Evolutionary conservation across 2,113 vertebrate genomes (phyloP).

Genomic region (Kryptolebias marmoratus): DNA sequence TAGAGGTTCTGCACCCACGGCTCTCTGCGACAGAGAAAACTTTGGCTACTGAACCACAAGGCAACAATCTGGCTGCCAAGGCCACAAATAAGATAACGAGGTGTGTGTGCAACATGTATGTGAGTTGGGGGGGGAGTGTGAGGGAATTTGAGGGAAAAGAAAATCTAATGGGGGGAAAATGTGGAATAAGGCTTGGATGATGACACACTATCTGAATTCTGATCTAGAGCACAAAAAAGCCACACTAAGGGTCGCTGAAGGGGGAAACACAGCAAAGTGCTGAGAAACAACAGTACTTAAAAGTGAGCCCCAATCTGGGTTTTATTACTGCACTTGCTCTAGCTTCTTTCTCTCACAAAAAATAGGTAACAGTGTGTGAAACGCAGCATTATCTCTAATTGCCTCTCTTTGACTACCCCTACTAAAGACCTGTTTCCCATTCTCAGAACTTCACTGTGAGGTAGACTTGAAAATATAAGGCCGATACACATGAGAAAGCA

Average conservation of each 20-base stretch:
- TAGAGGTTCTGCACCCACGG: conserved; percentile 62
- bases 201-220: conserved; percentile 72
- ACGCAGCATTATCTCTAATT: conserved; percentile 76
- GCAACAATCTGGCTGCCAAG: conserved; percentile 76
- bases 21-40: conserved; percentile 69
- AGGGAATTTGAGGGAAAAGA: conserved; percentile 76
- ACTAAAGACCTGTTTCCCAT: conserved; percentile 51
- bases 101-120: conserved; percentile 75
- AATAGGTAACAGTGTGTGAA: conserved; percentile 71
- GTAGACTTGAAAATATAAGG: conserved; percentile 74
- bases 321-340: conserved; percentile 78
- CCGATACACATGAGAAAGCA: conserved; percentile 71
- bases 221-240: conserved; percentile 67
- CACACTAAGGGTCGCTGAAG: conserved; percentile 64
- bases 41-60: conserved; percentile 74
- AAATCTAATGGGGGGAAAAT: conserved; percentile 73
- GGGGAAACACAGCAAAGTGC: conserved; percentile 49
- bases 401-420: conserved; percentile 61
- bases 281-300: conserved; percentile 63
- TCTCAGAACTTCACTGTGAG: conserved; percentile 64
- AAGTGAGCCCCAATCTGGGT: conserved; percentile 38
- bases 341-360: conserved; percentile 64
- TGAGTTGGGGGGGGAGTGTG: conserved; percentile 65
- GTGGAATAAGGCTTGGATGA: conserved; percentile 73
- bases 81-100: conserved; percentile 79